Percentiles rank a stretch among this genome's conserved stretches.
Conservation (phyloP, 2,797 vertebrate genomes). For the Moxostoma hubbsi region DNA sequence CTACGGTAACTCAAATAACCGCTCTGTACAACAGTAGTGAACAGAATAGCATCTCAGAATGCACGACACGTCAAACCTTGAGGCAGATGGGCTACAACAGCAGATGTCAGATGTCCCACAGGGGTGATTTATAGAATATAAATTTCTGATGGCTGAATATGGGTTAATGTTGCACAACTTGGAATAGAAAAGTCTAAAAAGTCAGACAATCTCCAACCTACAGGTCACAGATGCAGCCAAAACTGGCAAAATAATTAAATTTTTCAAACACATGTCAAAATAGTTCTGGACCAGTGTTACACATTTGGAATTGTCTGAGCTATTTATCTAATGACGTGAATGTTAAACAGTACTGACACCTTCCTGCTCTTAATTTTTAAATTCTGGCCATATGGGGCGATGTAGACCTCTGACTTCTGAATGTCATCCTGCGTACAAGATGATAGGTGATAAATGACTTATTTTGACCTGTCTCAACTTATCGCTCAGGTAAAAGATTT, state of each 20-base stretch:
- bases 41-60: too few species aligned
- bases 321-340: neutral
- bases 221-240: neutral
- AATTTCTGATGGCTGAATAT: conserved; percentile 45
- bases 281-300: neutral
- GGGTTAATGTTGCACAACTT: conserved; percentile 35
- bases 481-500: neutral
- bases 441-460: conserved; percentile 18
- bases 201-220: conserved; percentile 19
- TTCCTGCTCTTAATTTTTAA: neutral
- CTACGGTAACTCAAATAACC: too few species aligned
- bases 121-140: conserved; percentile 53
- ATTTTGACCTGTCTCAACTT: neutral
- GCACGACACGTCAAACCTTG: too few species aligned
- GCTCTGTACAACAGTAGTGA: too few species aligned
- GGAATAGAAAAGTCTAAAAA: conserved; percentile 8
- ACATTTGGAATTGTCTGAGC: neutral
- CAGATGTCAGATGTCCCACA: too few species aligned
- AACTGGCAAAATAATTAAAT: neutral
- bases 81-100: too few species aligned
- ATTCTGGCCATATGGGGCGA: neutral
- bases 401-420: conserved; percentile 27
- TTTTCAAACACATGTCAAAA: neutral
- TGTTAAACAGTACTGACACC: neutral
- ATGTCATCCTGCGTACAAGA: neutral